Base-by-base conservation (phyloP, 1,140 invertebrate species). In the Copidosoma floridanum region DNA sequence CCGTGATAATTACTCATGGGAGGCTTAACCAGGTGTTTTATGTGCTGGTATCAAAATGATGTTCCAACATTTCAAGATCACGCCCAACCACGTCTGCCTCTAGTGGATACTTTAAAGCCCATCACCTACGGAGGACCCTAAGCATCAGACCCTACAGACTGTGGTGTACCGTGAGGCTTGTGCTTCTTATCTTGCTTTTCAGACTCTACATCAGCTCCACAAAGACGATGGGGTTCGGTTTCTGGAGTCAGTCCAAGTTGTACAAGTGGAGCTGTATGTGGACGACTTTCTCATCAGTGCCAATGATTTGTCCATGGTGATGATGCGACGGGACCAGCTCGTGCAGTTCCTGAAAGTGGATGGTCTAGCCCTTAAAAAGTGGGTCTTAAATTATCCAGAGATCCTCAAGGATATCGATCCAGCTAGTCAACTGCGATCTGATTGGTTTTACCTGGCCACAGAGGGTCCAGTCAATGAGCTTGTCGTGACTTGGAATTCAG, bases 31-130 rank as follows among this genome's bases (percentile, higher is more conserved):
- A 23, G 12, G 11, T 50, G 46, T 20, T 8, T 60, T 52, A 26
- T 53, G 47, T 16, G 50, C 50, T 0, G 50, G 53, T 20, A 38
- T 60, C n/a, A 46, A 24, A 8, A 53, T 53, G 58, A 60, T 53
- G 26, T 60, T 44, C 27, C 35, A 29, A 21, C 26, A 46, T 18
- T 46, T 53, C 16, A 16, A 2, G 0, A 12, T 60, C 12, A 14
- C 16, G 1, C 18, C 2, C 2, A 16, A 24, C 4, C 27, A 58
- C 35, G 18, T 12, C 16, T 32, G 50, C 11, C 24, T 52, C 3
- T 40, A 51, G 23, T 8, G 57, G 14, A 60, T 60, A 3, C n/a
- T 52, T 6, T 59, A 40, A 48, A 59, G 29, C 38, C 7, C 6
- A 4, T 41, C 38, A 10, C 18, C 20, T 21, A 21, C 20, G 3